Conservation (phyloP, 2,113 vertebrate species). For the Pampusana beccarii region DNA sequence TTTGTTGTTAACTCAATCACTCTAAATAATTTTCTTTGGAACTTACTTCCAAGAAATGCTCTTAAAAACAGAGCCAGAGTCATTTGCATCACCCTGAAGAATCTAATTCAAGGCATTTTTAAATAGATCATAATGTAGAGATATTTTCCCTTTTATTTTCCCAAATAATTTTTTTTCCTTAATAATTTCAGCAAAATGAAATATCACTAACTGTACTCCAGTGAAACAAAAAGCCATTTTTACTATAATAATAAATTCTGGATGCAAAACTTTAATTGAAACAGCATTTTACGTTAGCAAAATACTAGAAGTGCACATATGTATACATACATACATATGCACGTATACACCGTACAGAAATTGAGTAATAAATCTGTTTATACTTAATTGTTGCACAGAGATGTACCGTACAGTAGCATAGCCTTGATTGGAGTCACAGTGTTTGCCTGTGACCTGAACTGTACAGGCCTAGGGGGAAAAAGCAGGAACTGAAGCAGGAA, state of each 20-base stretch:
- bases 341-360: neutral
- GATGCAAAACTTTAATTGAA: neutral
- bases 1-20: slow-evolving; percentile 15
- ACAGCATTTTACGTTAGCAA: neutral
- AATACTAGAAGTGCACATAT: neutral
- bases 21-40: neutral
- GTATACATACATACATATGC: rapidly evolving
- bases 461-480: neutral
- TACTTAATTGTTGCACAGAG: neutral
- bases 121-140: neutral
- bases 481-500: neutral
- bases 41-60: neutral
- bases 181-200: slow-evolving; percentile 22
- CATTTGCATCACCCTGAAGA: neutral
- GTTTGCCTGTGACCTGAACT: neutral
- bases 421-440: neutral
- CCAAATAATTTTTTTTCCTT: neutral
- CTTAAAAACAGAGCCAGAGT: neutral
- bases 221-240: neutral
- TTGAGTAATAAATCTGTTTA: neutral
- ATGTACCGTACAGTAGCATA: neutral
- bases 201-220: neutral
- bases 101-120: neutral
- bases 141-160: neutral
- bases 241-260: neutral